Percentiles rank a stretch among this genome's conserved stretches.
phyloP scores from a whole-genome alignment of 2,888 invertebrate genomes.

The Andrena praecox region DNA sequence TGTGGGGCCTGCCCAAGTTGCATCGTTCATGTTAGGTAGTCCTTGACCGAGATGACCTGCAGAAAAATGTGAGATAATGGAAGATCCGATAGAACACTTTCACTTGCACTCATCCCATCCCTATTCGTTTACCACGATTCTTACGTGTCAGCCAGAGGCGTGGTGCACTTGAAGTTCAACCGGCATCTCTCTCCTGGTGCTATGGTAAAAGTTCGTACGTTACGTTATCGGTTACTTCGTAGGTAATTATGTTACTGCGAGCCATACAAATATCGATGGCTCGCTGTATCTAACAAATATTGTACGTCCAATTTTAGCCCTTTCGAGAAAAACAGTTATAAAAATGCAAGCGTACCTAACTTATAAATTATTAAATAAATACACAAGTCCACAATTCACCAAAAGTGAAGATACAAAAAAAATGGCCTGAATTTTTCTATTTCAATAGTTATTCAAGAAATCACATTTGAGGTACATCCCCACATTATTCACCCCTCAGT shows the following conservation, averaged over 20 bases:
- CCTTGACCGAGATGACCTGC: conserved; percentile 79
- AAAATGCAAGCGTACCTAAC: no score
- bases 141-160: conserved; percentile 53
- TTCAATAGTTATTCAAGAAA: no score
- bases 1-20: conserved; percentile 65
- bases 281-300: no score
- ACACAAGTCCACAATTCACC: no score
- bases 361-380: no score
- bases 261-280: no score
- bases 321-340: no score
- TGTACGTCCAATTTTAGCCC: no score
- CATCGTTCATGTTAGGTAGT: conserved; percentile 69
- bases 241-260: background rate
- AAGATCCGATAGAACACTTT: conserved; percentile 72
- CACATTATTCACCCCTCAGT: no score
- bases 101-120: conserved; percentile 63
- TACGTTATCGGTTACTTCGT: conserved; percentile 3
- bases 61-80: conserved; percentile 77
- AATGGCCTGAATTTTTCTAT: no score
- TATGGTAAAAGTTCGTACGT: conserved; percentile 36
- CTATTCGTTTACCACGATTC: conserved; percentile 48
- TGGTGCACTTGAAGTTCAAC: conserved; percentile 64
- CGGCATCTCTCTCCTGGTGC: conserved; percentile 38
- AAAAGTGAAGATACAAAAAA: no score
- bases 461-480: no score